These are phyloP conservation scores for Parapsyche elsis DNA, from an alignment of 1,140 invertebrate genomes.

Conservation along the genomic window DNA sequence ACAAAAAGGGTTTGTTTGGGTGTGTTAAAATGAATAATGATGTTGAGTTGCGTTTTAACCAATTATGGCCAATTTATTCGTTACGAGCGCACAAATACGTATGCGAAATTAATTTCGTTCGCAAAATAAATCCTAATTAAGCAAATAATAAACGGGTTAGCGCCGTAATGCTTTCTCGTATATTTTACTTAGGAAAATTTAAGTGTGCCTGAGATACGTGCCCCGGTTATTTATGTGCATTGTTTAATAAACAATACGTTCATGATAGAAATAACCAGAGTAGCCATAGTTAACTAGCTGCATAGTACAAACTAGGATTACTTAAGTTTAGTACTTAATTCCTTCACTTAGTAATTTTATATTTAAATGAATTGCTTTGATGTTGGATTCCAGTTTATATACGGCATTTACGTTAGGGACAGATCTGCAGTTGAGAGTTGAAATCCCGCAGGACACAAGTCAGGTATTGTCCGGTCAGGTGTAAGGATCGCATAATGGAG, in stretches of 20 bases:
- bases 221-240: background rate
- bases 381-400: background rate
- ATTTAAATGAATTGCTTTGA: background rate
- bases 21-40: conserved; percentile 1
- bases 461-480: conserved; percentile 15
- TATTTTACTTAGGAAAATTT: conserved; percentile 29
- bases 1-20: too few relatives aligned
- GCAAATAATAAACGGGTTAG: conserved; percentile 31
- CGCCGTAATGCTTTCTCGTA: background rate
- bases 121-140: conserved; percentile 28
- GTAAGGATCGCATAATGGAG: conserved; percentile 2
- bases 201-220: background rate
- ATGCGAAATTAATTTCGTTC: conserved; percentile 19
- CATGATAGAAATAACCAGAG: too few relatives aligned
- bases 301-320: too few relatives aligned
- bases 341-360: too few relatives aligned
- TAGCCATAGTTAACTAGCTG: too few relatives aligned
- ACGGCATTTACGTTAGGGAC: background rate
- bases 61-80: background rate
- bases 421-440: background rate
- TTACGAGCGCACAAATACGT: background rate
- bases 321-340: too few relatives aligned
- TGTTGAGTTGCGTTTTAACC: background rate
- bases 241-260: background rate
- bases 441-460: conserved; percentile 3